Percentiles rank a stretch among this genome's conserved stretches.
Conservation (phyloP, 2,888 invertebrate species). For the Brachypalpus laphriformis region DNA sequence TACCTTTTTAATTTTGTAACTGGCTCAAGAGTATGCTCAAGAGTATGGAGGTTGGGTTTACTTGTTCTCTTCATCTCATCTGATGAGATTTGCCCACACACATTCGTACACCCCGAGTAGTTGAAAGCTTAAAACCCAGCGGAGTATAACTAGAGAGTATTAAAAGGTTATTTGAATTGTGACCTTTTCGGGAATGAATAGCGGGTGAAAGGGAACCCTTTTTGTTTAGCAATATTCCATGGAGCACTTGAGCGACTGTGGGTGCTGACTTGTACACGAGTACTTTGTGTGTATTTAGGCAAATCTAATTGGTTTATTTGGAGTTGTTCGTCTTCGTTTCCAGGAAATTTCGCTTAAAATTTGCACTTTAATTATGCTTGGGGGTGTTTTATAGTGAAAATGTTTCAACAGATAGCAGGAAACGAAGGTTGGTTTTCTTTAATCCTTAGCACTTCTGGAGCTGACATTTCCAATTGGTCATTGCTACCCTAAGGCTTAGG, state of each 20-base stretch:
- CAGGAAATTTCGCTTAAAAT: background rate
- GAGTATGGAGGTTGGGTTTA: background rate
- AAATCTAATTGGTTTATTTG: conserved; percentile 28
- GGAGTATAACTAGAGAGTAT: conserved; percentile 16
- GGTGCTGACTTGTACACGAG: background rate
- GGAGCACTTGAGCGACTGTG: background rate
- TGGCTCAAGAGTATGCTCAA: background rate
- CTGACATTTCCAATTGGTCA: background rate
- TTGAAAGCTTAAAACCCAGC: background rate
- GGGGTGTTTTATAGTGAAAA: background rate
- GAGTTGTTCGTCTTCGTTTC: conserved; percentile 13
- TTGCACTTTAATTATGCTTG: background rate
- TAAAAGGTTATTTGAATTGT: conserved; percentile 39
- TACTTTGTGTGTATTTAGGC: conserved; percentile 1
- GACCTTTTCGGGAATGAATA: conserved; percentile 2
- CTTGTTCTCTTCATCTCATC: background rate
- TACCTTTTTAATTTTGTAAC: conserved; percentile 2
- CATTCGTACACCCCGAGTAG: background rate
- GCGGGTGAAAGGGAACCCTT: background rate
- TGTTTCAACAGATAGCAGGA: background rate
- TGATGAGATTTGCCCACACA: background rate
- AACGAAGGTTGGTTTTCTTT: background rate
- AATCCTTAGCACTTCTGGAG: background rate
- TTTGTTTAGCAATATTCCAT: background rate
- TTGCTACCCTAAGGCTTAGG: background rate